Percentiles rank a stretch among this genome's conserved stretches.
Conservation (phyloP, 2,113 vertebrate genomes). For the Tiliqua scincoides region DNA sequence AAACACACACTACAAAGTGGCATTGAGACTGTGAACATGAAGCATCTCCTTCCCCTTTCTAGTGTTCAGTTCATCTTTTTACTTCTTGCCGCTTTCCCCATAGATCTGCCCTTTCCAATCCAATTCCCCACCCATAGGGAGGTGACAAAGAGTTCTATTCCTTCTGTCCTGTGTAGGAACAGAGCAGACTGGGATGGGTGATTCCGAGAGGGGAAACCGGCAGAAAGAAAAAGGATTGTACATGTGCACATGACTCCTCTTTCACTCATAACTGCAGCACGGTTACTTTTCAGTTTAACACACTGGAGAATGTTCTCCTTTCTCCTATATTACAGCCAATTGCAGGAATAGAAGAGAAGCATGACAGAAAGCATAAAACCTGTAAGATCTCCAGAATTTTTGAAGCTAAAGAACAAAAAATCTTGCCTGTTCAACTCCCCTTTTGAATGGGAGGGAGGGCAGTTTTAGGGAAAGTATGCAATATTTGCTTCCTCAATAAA, state of each 20-base stretch:
- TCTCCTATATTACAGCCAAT: too few relatives aligned
- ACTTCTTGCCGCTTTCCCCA: background rate
- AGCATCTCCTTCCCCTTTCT: too few relatives aligned
- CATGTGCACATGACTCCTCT: background rate
- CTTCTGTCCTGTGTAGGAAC: background rate
- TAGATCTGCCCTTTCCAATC: too few relatives aligned
- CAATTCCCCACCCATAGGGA: too few relatives aligned
- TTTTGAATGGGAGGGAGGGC: background rate
- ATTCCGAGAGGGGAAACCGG: background rate
- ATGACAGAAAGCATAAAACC: too few relatives aligned
- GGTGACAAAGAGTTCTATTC: background rate
- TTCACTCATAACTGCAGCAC: background rate
- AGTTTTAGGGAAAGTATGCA: too few relatives aligned
- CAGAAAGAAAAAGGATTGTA: background rate
- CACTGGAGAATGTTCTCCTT: too few relatives aligned
- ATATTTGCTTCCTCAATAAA: too few relatives aligned
- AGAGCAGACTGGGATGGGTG: background rate
- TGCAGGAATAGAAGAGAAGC: too few relatives aligned
- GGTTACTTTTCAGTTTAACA: background rate
- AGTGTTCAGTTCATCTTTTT: background rate
- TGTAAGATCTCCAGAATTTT: background rate
- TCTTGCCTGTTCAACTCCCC: background rate
- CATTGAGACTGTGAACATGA: background rate
- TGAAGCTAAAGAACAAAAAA: background rate
- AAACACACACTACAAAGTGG: background rate